Percentiles rank a stretch among this genome's conserved stretches.
These are phyloP conservation scores for Diprion similis DNA, from an alignment of 1,140 invertebrate genomes.

Conservation along the genomic window DNA sequence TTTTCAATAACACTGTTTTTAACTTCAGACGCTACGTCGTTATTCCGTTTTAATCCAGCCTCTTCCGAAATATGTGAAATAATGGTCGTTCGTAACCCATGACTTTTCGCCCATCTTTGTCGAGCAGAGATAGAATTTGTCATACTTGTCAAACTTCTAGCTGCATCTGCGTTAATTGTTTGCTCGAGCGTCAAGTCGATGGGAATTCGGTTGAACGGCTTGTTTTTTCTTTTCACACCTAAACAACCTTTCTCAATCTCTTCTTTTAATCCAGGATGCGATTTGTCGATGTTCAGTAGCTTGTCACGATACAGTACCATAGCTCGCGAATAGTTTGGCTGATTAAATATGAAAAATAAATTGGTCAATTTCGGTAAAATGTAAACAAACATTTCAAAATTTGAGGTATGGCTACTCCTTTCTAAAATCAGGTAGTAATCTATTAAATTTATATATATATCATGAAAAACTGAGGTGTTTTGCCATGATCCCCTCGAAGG, in stretches of 20 bases:
- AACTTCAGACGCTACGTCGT: neutral
- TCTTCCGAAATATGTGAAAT: slow-evolving; percentile 19
- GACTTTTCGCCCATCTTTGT: slow-evolving; percentile 28
- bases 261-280: slow-evolving; percentile 18
- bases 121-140: slow-evolving; percentile 30
- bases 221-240: slow-evolving; percentile 18
- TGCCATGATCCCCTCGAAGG: too few species aligned
- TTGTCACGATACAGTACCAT: slow-evolving; percentile 39
- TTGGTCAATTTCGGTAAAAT: slow-evolving; percentile 41
- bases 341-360: slow-evolving; percentile 47
- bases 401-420: slow-evolving; percentile 32
- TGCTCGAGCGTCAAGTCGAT: slow-evolving; percentile 29
- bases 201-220: slow-evolving; percentile 22
- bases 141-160: slow-evolving; percentile 18
- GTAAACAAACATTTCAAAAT: slow-evolving; percentile 26
- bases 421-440: slow-evolving; percentile 42
- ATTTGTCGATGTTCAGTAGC: slow-evolving; percentile 29
- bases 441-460: slow-evolving; percentile 30
- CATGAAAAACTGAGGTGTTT: slow-evolving; percentile 31
- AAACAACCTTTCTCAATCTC: slow-evolving; percentile 16
- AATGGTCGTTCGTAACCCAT: slow-evolving; percentile 22
- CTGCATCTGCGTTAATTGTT: slow-evolving; percentile 29
- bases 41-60: neutral
- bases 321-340: slow-evolving; percentile 45
- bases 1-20: too few species aligned